Evolutionary conservation across 1,140 invertebrate species (phyloP).

Genomic region (Nasonia vitripennis): DNA sequence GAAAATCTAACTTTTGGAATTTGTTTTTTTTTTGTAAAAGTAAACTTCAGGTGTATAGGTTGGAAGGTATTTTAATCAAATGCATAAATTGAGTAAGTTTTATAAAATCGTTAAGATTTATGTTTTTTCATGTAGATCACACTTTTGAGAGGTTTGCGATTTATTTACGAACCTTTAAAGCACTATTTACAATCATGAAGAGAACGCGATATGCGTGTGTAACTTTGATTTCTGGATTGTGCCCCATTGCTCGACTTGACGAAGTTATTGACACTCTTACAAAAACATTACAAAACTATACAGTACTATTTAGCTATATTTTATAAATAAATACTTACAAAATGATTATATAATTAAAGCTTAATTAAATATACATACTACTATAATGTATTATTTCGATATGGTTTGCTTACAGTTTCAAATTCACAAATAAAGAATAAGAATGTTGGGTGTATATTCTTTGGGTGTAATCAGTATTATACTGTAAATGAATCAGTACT

Average conservation of each 20-base stretch:
- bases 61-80: neutral
- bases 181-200: slow-evolving; percentile 41
- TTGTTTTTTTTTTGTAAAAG: neutral
- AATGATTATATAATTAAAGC: slow-evolving; percentile 8
- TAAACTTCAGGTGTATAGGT: neutral
- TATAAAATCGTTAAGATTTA: neutral
- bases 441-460: neutral
- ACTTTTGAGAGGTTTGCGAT: neutral
- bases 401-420: neutral
- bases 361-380: neutral
- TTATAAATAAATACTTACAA: slow-evolving; percentile 42
- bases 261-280: neutral
- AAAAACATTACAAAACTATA: slow-evolving; percentile 46
- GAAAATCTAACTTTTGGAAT: neutral
- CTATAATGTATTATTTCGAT: slow-evolving; percentile 17
- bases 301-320: slow-evolving; percentile 21
- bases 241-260: neutral
- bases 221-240: slow-evolving; percentile 36
- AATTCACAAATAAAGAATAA: neutral
- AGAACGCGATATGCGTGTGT: slow-evolving; percentile 27
- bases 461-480: neutral
- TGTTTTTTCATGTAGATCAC: neutral
- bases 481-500: neutral
- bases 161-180: neutral
- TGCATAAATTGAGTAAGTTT: neutral